phyloP scores from a whole-genome alignment of 2,888 invertebrate genomes.

The Cheilosia urbana region DNA sequence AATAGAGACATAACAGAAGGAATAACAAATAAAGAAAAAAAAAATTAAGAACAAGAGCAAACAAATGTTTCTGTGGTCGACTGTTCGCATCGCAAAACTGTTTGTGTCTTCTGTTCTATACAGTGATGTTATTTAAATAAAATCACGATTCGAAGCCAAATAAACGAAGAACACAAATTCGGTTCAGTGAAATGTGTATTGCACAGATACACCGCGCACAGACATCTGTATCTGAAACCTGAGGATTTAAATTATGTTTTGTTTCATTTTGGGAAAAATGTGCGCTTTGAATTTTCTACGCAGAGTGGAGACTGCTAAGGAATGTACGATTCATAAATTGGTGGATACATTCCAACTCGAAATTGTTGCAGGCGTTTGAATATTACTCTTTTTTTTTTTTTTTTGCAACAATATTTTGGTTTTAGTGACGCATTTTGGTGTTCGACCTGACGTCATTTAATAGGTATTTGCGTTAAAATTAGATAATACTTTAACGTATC shows the following conservation, averaged over 20 bases:
- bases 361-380: slow-evolving; percentile 17
- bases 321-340: slow-evolving; percentile 35
- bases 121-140: slow-evolving; percentile 68
- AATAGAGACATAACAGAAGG: slow-evolving; percentile 57
- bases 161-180: slow-evolving; percentile 25
- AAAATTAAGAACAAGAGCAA: slow-evolving; percentile 40
- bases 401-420: slow-evolving; percentile 6
- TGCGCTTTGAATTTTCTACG: slow-evolving; percentile 14
- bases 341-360: slow-evolving; percentile 9
- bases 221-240: slow-evolving; percentile 56
- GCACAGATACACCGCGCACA: slow-evolving; percentile 12
- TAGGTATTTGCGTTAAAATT: slow-evolving; percentile 41
- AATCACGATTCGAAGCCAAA: slow-evolving; percentile 52
- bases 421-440: slow-evolving; percentile 40
- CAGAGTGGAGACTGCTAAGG: neutral
- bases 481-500: slow-evolving; percentile 33
- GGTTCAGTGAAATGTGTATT: slow-evolving; percentile 32
- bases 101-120: slow-evolving; percentile 37
- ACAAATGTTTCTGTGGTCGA: slow-evolving; percentile 47
- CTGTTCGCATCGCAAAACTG: slow-evolving; percentile 42
- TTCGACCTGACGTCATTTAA: slow-evolving; percentile 38
- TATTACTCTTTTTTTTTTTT: neutral
- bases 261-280: slow-evolving; percentile 22
- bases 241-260: slow-evolving; percentile 65
- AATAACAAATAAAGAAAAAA: slow-evolving; percentile 14